Percentiles rank a stretch among this genome's conserved stretches.
phyloP scores from a whole-genome alignment of 2,888 invertebrate genomes.

The Leptopilina syphax region DNA sequence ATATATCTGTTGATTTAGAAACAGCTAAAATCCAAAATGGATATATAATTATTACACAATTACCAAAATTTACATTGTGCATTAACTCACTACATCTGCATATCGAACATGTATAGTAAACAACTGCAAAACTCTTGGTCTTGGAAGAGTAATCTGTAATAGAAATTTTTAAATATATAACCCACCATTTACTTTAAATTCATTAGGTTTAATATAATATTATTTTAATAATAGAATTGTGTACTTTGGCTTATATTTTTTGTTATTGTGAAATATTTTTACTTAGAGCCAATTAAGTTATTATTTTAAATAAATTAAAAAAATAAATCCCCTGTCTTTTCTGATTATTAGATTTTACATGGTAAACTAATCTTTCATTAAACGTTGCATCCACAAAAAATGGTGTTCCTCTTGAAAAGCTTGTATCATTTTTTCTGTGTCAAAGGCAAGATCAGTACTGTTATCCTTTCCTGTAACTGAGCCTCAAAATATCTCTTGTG shows the following conservation, averaged over 20 bases:
- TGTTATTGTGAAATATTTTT: no score
- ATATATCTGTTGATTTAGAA: neutral
- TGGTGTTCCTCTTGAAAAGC: neutral
- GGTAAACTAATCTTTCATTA: neutral
- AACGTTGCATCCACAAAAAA: neutral
- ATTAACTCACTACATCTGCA: neutral
- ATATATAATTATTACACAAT: no score
- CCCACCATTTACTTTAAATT: no score
- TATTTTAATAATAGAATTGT: no score
- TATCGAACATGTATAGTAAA: conserved; percentile 7
- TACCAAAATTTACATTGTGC: neutral
- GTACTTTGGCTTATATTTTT: no score
- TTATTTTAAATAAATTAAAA: no score
- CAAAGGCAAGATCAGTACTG: neutral
- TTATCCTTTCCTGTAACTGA: neutral
- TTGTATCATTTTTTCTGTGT: neutral
- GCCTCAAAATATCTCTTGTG: neutral
- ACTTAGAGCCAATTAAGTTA: no score
- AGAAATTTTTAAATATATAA: neutral
- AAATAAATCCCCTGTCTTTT: no score
- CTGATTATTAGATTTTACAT: neutral
- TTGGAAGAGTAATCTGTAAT: neutral
- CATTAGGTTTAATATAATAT: no score
- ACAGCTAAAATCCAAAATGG: neutral
- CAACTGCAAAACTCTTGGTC: neutral